Percentiles rank a stretch among this genome's conserved stretches.
These are phyloP conservation scores for Tipula vernalis DNA, from an alignment of 2,888 invertebrate genomes.

Conservation along the genomic window DNA sequence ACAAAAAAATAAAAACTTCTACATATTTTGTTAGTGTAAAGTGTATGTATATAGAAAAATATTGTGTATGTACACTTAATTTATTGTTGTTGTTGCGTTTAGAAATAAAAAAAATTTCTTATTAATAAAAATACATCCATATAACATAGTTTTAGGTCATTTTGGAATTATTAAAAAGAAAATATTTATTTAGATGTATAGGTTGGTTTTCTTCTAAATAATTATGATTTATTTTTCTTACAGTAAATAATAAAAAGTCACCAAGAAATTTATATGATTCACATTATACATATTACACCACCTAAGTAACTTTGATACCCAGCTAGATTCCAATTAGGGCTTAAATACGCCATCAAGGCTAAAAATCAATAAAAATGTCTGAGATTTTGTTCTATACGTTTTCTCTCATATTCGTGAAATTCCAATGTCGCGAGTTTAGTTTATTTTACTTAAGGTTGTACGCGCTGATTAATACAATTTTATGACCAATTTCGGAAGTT, in stretches of 20 bases:
- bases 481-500: background rate
- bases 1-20: background rate
- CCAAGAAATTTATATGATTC: background rate
- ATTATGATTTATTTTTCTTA: background rate
- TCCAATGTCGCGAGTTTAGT: background rate
- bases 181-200: background rate
- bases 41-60: background rate
- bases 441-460: background rate
- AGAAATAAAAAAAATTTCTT: background rate
- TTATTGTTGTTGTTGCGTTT: background rate
- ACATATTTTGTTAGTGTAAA: background rate
- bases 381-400: background rate
- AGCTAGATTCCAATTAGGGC: background rate
- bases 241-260: background rate
- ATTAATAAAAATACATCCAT: background rate
- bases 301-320: background rate
- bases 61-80: background rate
- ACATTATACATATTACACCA: background rate
- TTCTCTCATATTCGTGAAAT: background rate
- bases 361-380: background rate
- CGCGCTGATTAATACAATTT: background rate
- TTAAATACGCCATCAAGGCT: background rate
- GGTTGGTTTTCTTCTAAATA: background rate
- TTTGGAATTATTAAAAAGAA: background rate
- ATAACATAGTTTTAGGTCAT: background rate